Evolutionary conservation across 2,113 vertebrate genomes (phyloP).

Genomic region (Glaucomys volans): DNA sequence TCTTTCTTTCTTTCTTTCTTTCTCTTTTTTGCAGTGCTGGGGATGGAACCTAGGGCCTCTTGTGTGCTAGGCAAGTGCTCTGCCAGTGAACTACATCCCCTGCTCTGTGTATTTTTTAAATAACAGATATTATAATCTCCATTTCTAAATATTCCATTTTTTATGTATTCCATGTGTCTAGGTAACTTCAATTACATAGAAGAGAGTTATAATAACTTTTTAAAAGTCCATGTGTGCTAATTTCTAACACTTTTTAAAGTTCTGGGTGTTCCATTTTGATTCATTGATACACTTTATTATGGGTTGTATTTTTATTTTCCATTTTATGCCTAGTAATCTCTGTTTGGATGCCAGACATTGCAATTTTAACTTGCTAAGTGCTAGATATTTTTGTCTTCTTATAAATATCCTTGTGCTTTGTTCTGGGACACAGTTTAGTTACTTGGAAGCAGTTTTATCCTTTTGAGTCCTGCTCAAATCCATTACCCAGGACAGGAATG

Average conservation of each 20-base stretch:
- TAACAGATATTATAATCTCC: neutral
- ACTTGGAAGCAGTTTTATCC: neutral
- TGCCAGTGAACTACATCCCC: neutral
- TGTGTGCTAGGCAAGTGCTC: neutral
- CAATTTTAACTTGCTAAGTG: neutral
- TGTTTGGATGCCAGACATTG: neutral
- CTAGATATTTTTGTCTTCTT: neutral
- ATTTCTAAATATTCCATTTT: neutral
- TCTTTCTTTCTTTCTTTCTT: neutral
- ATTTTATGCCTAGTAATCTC: neutral
- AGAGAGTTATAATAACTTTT: neutral
- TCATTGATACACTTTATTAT: neutral
- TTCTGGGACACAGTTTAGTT: neutral
- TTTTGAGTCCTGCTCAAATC: neutral
- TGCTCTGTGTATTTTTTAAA: neutral
- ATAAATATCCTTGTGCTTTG: neutral
- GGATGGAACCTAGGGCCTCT: accelerated
- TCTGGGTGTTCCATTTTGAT: neutral
- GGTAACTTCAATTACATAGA: neutral
- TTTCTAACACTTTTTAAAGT: neutral
- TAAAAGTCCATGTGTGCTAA: neutral
- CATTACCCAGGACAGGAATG: neutral
- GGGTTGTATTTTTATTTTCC: neutral
- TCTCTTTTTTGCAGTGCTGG: neutral
- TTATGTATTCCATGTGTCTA: neutral